These are phyloP conservation scores for Marasmarcha lunaedactyla DNA, from an alignment of 2,888 invertebrate genomes.

Conservation along the genomic window DNA sequence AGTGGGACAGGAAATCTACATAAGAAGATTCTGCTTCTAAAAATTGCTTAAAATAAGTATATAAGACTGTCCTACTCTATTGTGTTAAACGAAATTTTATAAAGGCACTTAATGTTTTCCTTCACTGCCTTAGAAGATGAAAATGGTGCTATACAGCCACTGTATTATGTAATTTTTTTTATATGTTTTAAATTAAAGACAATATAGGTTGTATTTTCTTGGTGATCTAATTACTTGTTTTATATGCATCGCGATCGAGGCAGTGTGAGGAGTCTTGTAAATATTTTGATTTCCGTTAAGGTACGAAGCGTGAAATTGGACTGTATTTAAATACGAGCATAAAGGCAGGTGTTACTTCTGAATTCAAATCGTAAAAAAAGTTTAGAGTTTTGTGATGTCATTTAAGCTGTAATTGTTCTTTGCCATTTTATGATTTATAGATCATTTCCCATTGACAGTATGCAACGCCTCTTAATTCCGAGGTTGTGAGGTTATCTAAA, in stretches of 20 bases:
- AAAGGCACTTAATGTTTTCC: conserved; percentile 5
- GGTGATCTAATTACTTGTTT: conserved; percentile 15
- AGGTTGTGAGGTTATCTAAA: too few relatives aligned
- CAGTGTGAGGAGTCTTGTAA: conserved; percentile 26
- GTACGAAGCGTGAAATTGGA: conserved; percentile 28
- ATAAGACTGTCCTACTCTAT: too few relatives aligned
- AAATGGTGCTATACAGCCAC: conserved; percentile 6
- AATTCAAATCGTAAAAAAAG: too few relatives aligned
- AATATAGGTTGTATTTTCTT: conserved; percentile 33
- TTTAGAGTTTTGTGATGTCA: too few relatives aligned
- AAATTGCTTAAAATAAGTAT: too few relatives aligned
- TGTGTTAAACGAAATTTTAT: too few relatives aligned
- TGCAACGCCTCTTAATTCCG: too few relatives aligned
- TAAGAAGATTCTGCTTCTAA: too few relatives aligned
- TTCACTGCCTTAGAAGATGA: conserved; percentile 10
- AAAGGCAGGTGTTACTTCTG: too few relatives aligned
- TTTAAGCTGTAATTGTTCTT: too few relatives aligned
- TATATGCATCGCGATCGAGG: neutral
- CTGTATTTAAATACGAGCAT: neutral
- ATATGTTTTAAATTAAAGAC: conserved; percentile 20
- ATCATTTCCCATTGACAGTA: too few relatives aligned
- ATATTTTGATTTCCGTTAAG: conserved; percentile 37
- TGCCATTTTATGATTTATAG: too few relatives aligned
- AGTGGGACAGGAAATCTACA: neutral
- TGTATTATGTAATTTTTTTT: conserved; percentile 9